Evolutionary conservation across 2,888 invertebrate species (phyloP).

Genomic region (Drosophila seclusa): DNA sequence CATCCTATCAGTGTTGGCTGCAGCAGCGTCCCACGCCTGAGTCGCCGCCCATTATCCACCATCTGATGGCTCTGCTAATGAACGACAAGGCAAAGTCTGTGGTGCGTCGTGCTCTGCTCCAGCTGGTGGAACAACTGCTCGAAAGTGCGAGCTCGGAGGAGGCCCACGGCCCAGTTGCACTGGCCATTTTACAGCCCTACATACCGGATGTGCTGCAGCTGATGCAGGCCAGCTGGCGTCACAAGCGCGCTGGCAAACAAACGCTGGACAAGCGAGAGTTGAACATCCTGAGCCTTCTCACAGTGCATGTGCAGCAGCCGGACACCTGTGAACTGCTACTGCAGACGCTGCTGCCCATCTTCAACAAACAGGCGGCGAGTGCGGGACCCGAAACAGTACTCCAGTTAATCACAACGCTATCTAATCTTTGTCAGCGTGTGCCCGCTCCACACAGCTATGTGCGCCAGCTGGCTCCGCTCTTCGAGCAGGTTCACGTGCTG

Average conservation of each 20-base stretch:
- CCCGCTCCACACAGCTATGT: slow-evolving; percentile 88
- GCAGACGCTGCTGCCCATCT: slow-evolving; percentile 89
- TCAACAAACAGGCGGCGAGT: slow-evolving; percentile 88
- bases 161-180: slow-evolving; percentile 83
- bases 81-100: slow-evolving; percentile 88
- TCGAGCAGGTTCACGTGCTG: slow-evolving; percentile 88
- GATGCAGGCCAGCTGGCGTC: slow-evolving; percentile 88
- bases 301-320: slow-evolving; percentile 89
- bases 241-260: slow-evolving; percentile 85
- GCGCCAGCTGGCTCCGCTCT: slow-evolving; percentile 89
- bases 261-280: slow-evolving; percentile 89
- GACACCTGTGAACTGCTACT: slow-evolving; percentile 89
- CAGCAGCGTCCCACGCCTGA: slow-evolving; percentile 85
- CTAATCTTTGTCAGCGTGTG: slow-evolving; percentile 90
- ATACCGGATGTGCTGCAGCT: slow-evolving; percentile 89
- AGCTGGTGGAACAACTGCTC: slow-evolving; percentile 91
- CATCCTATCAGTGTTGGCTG: slow-evolving; percentile 90
- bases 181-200: slow-evolving; percentile 89
- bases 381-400: slow-evolving; percentile 89
- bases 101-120: slow-evolving; percentile 89
- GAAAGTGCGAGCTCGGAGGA: slow-evolving; percentile 87
- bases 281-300: slow-evolving; percentile 90
- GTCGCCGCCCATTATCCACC: slow-evolving; percentile 87
- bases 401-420: slow-evolving; percentile 90
- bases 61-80: slow-evolving; percentile 89